Base-by-base conservation (phyloP, 1,140 invertebrate species). In the Drosophila nikananu region DNA sequence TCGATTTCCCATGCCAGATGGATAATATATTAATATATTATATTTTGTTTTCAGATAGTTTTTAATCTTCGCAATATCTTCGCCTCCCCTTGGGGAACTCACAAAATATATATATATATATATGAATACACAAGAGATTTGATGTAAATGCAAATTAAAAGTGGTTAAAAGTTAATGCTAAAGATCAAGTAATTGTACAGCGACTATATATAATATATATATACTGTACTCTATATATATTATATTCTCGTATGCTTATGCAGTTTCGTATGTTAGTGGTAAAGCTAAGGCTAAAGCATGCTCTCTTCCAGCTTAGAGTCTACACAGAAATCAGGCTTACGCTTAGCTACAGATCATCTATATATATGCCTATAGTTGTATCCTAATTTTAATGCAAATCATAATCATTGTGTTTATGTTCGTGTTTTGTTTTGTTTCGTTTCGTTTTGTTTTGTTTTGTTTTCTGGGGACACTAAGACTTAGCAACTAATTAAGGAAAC, bases 401-500 rank as follows among this genome's bases (percentile, higher is more conserved):
- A 77, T 77, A 77, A 63, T 62, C 57, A 44, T 62, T 19, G 52
- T 77, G 30, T 55, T 62, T 25, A 52, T 77, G 37, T 60, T 42
- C 41, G 63, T 46, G 25, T 61, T 61, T 13, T 42, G 35, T 68
- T 41, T 41, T 8, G 19, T 68, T n/a, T 51, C 39, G 37, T 41
- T 62, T 35, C 9, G 13, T 49, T 49, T 39, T 32, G 25, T 17
- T 72, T 52, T 48, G 35, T 41, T 68, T 35, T 25, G 13, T 49
- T 49, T 39, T 32, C 7, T 35, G 21, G 39, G 73, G 55, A 75
- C 25, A 23, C 23, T 49, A 30, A 3, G 49, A 72, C 84, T 87
- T 87, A 87, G 70, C 60, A 44, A 72, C 84, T 87, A 87, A 72
- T 89, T 87, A 87, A 87, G 84, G 83, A 86, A 86, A 86, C 83